Evolutionary conservation across 2,888 invertebrate genomes (phyloP), one percentile per base, ranked within the genome.

Genomic region (Scaptomyza cyrtandrae): DNA sequence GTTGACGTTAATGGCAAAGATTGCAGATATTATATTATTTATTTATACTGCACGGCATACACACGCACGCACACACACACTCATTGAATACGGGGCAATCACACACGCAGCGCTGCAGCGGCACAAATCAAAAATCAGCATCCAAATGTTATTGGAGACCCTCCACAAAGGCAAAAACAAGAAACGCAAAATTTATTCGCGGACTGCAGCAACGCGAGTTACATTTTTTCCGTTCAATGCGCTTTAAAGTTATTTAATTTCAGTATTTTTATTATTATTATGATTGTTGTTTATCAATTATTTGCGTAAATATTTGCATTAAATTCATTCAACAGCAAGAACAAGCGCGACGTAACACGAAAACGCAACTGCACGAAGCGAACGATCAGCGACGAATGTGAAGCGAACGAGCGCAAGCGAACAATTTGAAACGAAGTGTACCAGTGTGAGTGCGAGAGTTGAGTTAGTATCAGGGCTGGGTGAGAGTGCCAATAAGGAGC

Each of bases 21-120:
- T 80, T 82, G 82, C 86, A 84, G 85, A 86, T 86, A 82, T 82
- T 83, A 77, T 80, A 54, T 80, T 86, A 82, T 82, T 82, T 82
- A 82, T 82, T 86, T 81, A 77, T 83, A 86, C 62, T 86, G 54
- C 77, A 65, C 55, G 70, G 64, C 68, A 59, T 37, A 49, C 58
- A 43, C 16, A 43, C 46, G 43, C 19, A 19, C 50, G 43, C 46
- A 31, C 57, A 49, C 45, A 43, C 14, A 44, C 7, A 39, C 39
- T 14, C 9, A 16, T 39, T 39, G 14, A 39, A 39, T 39, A 19
- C 45, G 60, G 10, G n/a, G 29, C 24, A 48, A 49, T 45, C 44
- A 48, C 37, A 46, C 31, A 48, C 43, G 33, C 31, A 52, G 16
- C 37, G 37, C 37, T 56, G 49, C 39, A 49, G 35, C 43, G 59